Conservation (phyloP, 2,888 invertebrate species). For the Drosophila lutescens region DNA sequence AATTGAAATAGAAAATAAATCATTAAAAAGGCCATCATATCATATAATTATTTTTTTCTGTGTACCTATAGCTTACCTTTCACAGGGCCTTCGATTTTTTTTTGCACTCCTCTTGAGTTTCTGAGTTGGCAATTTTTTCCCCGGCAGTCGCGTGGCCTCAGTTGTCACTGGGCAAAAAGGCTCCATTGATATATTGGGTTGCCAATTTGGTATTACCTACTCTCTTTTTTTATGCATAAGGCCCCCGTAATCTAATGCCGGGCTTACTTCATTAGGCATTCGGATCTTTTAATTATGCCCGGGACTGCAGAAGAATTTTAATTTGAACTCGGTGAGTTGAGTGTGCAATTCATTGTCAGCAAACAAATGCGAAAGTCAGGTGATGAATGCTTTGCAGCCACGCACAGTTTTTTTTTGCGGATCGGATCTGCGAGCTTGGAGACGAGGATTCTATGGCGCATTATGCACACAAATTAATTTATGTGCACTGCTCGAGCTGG, state of each 20-base stretch:
- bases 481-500: conserved; percentile 55
- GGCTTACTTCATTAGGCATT: conserved; percentile 68
- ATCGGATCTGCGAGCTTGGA: conserved; percentile 34
- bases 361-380: conserved; percentile 75
- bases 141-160: conserved; percentile 24
- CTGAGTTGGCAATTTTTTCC: background rate
- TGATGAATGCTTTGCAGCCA: conserved; percentile 82
- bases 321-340: conserved; percentile 56
- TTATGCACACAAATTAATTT: conserved; percentile 80
- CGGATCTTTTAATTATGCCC: conserved; percentile 73
- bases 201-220: conserved; percentile 2
- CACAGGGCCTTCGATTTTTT: conserved; percentile 19
- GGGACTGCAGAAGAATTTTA: conserved; percentile 69
- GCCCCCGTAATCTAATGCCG: conserved; percentile 59
- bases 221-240: background rate
- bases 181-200: conserved; percentile 23
- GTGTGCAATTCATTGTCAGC: conserved; percentile 80
- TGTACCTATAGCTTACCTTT: conserved; percentile 49
- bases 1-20: no score
- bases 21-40: no score
- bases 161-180: conserved; percentile 15
- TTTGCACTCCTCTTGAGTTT: no score
- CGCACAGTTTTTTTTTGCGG: conserved; percentile 61
- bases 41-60: background rate
- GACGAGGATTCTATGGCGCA: conserved; percentile 68